Base-by-base conservation (phyloP, 2,113 vertebrate genomes). In the Dermatemys mawii region DNA sequence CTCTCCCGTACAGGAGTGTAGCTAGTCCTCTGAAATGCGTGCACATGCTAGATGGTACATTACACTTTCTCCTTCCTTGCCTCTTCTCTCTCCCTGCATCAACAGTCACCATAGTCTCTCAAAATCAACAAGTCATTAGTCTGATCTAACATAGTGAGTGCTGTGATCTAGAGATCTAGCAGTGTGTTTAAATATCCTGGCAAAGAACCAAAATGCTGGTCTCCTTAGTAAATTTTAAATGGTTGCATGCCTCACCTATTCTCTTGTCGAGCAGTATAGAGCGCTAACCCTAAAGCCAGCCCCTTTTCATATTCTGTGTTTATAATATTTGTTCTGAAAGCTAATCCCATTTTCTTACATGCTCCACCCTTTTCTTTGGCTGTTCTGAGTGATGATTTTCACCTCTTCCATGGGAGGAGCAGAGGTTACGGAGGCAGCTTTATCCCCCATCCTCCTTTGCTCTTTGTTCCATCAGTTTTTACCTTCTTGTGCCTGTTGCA, bases 41-140 rank as follows among this genome's bases (percentile, higher is more conserved):
- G 86, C 0, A 1, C 84, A 81, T 0, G 5, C 92, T 93, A 93
- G 78, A 90, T 93, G 92, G 89, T 94, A 54, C 81, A 93, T 94
- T 80, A 2, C 78, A 76, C 93, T 67, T 81, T 82, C 84, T 80
- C 84, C 86, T 88, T 27, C 83, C 76, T 96, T 95, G 82, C 91
- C 93, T 95, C 88, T 95, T 89, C n/a, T 88, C 92, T 92, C 80
- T 84, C 89, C 87, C 86, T 90, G 93, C 92, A 92, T 95, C 96
- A 95, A 92, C 92, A 93, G 0, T 86, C 95, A 94, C 95, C 92
- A 86, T 97, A 92, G 95, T 96, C 88, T 95, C 95, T 97, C 93
- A 94, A 96, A 96, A 95, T 97, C 95, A 96, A 97, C 95, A 96
- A 95, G 94, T 95, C 94, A 97, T 97, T 97, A 63, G 93, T 83